Base-by-base conservation (phyloP, 2,888 invertebrate species). In the Oligia strigilis region DNA sequence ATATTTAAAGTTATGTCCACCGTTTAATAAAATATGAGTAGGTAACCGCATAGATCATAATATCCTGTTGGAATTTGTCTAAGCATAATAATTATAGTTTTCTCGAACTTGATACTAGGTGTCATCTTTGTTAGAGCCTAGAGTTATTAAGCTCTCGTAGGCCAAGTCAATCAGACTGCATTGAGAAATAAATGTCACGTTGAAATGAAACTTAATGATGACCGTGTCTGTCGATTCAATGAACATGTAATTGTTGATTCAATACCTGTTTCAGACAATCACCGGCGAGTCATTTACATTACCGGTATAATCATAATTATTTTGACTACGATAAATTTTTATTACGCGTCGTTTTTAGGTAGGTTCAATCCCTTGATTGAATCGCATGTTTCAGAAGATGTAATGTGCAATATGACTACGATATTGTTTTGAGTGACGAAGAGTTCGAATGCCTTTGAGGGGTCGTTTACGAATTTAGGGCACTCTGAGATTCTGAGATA, bases 391-490 rank as follows among this genome's bases (percentile, higher is more conserved):
- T 46, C 36, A 17, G 46, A 40, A 72, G n/a, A n/a, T n/a, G n/a
- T n/a, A n/a, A n/a, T 58, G 17, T 29, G 11, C 17, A 52, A 71
- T 58, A n/a, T 69, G 14, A 40, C 23, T 67, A n/a, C 6, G 19
- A 55, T 80, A 52, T 17, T 55, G 8, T 43, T 79, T 46, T 8
- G 23, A 75, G 69, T 80, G 58, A 70, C 29, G 17, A 69, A 52
- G 36, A 49, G 23, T 58, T 73, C 65, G 23, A n/a, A 49, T 83
- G 92, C 88, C 93, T 91, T 93, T 93, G 93, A 90, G 64, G 78
- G 87, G 89, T 86, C 88, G 78, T 89, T 87, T 81, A 87, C 78
- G 81, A 92, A 93, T 91, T 89, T 91, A 79, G 91, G 90, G 85
- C 90, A 91, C 67, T 80, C 72, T 75, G 79, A 84, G 90, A 82